phyloP scores from a whole-genome alignment of 2,113 vertebrate species.

The Gopherus flavomarginatus region DNA sequence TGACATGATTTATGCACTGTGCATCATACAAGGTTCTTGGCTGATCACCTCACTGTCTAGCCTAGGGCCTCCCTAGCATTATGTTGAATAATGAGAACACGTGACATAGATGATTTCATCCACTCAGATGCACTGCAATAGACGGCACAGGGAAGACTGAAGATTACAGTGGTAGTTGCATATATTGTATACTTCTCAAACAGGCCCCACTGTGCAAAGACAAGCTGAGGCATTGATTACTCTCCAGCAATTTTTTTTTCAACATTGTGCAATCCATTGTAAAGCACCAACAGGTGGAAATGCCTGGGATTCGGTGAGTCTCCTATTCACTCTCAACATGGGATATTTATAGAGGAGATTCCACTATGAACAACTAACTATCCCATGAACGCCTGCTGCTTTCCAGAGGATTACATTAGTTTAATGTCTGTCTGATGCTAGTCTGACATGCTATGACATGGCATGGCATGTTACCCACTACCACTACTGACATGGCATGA shows the following conservation, averaged over 20 bases:
- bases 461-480: neutral
- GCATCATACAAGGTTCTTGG: neutral
- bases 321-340: neutral
- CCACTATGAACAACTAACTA: neutral
- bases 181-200: neutral
- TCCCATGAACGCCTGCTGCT: neutral
- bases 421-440: neutral
- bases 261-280: neutral
- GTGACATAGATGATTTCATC: neutral
- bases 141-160: neutral
- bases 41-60: neutral
- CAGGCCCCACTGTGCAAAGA: neutral
- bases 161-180: neutral
- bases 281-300: neutral
- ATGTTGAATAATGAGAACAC: neutral
- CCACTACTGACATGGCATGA: neutral
- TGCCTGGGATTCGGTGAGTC: neutral
- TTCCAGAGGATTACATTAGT: neutral
- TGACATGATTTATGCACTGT: neutral
- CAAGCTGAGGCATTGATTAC: neutral
- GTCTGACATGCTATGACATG: neutral
- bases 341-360: neutral
- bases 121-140: neutral
- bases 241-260: neutral
- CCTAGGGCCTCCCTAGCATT: neutral